These are phyloP conservation scores for Sympetrum striolatum DNA, from an alignment of 2,888 invertebrate species.

Conservation along the genomic window DNA sequence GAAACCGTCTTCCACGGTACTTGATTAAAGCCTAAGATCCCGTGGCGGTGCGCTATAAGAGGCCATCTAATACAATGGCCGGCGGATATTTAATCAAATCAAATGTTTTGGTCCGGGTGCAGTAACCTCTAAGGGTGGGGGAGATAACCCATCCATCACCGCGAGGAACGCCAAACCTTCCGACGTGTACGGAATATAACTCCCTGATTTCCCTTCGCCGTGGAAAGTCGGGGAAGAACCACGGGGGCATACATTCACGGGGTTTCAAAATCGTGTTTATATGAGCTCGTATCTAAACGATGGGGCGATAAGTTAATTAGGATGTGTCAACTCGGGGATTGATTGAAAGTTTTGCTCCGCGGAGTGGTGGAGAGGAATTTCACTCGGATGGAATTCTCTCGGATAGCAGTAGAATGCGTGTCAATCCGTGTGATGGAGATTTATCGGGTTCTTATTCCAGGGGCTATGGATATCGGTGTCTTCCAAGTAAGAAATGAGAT, in stretches of 20 bases:
- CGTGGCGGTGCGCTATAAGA: not conserved
- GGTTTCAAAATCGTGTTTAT: not conserved
- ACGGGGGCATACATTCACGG: not conserved
- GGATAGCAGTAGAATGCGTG: too few relatives aligned
- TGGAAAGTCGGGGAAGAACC: not conserved
- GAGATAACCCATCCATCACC: not conserved
- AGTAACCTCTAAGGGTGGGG: not conserved
- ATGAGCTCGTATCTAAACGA: not conserved
- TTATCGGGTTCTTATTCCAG: too few relatives aligned
- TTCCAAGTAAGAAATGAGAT: too few relatives aligned
- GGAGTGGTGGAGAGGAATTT: not conserved
- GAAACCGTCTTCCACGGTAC: not conserved
- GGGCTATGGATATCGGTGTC: too few relatives aligned
- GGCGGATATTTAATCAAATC: not conserved
- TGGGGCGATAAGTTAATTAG: not conserved
- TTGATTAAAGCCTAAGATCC: not conserved
- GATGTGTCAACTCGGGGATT: not conserved
- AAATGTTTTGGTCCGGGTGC: not conserved
- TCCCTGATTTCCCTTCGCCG: not conserved
- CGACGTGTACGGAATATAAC: not conserved
- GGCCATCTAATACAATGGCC: not conserved
- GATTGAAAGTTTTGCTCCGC: not conserved
- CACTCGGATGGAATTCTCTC: too few relatives aligned
- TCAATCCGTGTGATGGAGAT: too few relatives aligned
- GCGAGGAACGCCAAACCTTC: not conserved